Conservation (phyloP, 2,888 invertebrate genomes). For the Trissolcus brochymenae region DNA sequence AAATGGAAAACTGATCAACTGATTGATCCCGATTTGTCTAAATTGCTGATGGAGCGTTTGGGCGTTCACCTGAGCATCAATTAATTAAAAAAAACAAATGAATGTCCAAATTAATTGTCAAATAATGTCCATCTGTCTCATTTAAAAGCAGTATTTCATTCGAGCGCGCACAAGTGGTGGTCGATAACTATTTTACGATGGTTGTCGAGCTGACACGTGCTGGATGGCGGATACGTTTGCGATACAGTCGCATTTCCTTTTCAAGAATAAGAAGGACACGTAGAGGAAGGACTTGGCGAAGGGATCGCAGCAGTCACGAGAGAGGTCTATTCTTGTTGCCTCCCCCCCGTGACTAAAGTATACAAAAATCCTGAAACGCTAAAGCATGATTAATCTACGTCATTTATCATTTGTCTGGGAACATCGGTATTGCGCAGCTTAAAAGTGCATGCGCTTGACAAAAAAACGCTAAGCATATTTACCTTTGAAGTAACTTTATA, state of each 20-base stretch:
- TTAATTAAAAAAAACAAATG: not conserved
- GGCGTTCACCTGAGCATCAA: too few relatives aligned
- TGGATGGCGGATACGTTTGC: conserved; percentile 51
- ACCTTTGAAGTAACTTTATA: too few relatives aligned
- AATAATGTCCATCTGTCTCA: not conserved
- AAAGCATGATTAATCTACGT: conserved; percentile 50
- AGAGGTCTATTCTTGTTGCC: conserved; percentile 28
- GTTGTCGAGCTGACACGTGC: conserved; percentile 31
- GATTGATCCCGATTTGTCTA: too few relatives aligned
- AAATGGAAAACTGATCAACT: too few relatives aligned
- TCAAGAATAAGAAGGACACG: conserved; percentile 29
- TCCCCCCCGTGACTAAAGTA: conserved; percentile 15
- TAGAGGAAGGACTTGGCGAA: conserved; percentile 33
- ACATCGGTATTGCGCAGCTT: conserved; percentile 57
- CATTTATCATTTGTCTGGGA: conserved; percentile 61
- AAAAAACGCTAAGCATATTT: conserved; percentile 1
- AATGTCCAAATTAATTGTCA: too few relatives aligned
- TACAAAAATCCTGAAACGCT: conserved; percentile 48
- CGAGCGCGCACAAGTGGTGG: conserved; percentile 32
- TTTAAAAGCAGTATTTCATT: conserved; percentile 22
- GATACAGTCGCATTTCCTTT: conserved; percentile 51
- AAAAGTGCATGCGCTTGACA: conserved; percentile 11
- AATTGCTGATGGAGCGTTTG: too few relatives aligned
- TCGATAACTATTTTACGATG: conserved; percentile 41
- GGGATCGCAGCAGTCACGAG: conserved; percentile 50